Conservation (phyloP, 2,888 invertebrate species). For the Drosophila birchii region DNA sequence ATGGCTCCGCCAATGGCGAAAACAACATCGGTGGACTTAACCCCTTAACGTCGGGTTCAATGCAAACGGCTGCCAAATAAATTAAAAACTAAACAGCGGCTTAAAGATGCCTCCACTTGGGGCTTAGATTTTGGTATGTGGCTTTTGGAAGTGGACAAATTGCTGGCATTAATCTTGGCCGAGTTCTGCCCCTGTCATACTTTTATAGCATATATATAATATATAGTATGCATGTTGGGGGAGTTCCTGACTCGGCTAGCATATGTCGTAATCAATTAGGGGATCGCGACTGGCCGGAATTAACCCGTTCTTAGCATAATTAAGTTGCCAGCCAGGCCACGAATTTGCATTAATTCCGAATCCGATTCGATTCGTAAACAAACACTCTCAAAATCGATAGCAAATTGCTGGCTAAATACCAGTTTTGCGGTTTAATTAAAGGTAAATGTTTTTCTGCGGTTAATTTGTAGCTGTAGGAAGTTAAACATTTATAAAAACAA, state of each 20-base stretch:
- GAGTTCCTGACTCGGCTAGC: constrained; percentile 27
- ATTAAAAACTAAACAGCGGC: constrained; percentile 45
- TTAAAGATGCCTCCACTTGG: constrained; percentile 36
- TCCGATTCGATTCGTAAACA: constrained; percentile 35
- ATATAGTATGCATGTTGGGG: constrained; percentile 21
- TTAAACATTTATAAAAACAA: constrained; percentile 44
- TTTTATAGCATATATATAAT: background rate
- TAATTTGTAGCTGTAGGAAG: constrained; percentile 41
- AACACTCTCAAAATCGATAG: constrained; percentile 33
- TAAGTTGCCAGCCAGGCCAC: constrained; percentile 50
- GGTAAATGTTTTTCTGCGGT: constrained; percentile 40
- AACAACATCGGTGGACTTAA: constrained; percentile 58
- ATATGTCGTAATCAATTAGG: constrained; percentile 41
- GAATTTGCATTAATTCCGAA: constrained; percentile 57
- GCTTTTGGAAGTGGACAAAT: constrained; percentile 59
- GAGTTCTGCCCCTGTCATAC: constrained; percentile 16
- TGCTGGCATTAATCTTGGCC: constrained; percentile 60
- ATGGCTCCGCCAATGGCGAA: constrained; percentile 40
- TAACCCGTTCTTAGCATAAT: constrained; percentile 68
- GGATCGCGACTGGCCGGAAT: constrained; percentile 9
- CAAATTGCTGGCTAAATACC: constrained; percentile 57
- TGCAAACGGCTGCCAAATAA: constrained; percentile 72
- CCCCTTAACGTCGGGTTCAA: constrained; percentile 70
- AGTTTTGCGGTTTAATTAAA: constrained; percentile 64
- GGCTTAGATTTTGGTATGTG: constrained; percentile 28